Evolutionary conservation across 2,888 invertebrate genomes (phyloP).

Genomic region (Eurois occulta): DNA sequence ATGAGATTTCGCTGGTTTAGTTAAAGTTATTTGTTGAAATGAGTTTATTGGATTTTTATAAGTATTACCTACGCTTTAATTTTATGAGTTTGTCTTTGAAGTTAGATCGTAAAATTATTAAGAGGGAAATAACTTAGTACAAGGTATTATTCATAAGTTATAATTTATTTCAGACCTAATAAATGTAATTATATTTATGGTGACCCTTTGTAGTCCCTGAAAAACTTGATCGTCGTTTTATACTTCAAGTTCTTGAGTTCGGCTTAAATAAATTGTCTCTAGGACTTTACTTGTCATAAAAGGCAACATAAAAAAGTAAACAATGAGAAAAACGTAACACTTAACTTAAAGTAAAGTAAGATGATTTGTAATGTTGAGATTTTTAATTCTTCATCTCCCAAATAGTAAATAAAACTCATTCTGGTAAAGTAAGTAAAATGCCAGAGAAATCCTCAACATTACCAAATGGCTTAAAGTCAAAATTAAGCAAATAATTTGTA

Average conservation of each 20-base stretch:
- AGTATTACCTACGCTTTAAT: background rate
- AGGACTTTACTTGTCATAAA: no score
- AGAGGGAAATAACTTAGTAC: background rate
- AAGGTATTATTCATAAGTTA: background rate
- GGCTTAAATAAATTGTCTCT: no score
- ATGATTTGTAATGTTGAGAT: background rate
- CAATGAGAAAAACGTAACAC: background rate
- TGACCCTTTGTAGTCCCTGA: background rate
- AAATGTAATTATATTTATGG: background rate
- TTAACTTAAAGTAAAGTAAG: background rate
- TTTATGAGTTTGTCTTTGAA: slow-evolving; percentile 14
- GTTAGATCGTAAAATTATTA: background rate
- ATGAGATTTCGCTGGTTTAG: slow-evolving; percentile 11
- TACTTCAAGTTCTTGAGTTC: background rate
- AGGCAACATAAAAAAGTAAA: background rate
- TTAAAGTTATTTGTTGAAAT: background rate
- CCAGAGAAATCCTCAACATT: no score
- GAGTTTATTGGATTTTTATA: slow-evolving; percentile 3
- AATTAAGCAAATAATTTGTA: slow-evolving; percentile 25
- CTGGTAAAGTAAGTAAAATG: background rate
- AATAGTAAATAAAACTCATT: background rate
- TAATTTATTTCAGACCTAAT: background rate
- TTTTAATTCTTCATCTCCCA: background rate
- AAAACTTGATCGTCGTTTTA: background rate
- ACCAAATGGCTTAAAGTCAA: background rate